Conservation (phyloP, 2,113 vertebrate species). For the Dasypus novemcinctus region DNA sequence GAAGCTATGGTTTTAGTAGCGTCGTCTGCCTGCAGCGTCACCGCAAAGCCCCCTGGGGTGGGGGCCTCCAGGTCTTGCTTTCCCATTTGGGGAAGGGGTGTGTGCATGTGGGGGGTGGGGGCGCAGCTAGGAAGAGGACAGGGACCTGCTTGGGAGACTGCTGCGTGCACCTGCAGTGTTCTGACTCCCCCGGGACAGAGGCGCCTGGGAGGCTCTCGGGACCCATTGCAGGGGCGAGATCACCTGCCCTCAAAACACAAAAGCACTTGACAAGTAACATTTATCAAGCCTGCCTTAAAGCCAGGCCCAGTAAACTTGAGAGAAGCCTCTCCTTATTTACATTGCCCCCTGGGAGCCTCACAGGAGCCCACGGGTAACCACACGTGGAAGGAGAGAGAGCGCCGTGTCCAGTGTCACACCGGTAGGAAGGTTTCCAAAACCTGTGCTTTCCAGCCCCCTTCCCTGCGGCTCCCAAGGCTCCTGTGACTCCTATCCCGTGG, state of each 20-base stretch:
- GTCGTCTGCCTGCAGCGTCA: not conserved
- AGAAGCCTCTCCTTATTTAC: not conserved
- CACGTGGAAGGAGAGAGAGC: not conserved
- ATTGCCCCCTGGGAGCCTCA: not conserved
- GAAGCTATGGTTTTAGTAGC: not conserved
- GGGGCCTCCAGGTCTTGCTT: not conserved
- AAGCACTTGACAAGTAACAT: not conserved
- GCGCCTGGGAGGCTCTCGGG: no score
- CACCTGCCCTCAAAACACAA: not conserved
- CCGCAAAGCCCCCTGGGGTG: not conserved
- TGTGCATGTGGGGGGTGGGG: not conserved
- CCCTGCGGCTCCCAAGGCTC: not conserved
- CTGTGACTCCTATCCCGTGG: not conserved
- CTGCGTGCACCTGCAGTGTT: not conserved
- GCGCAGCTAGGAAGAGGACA: not conserved
- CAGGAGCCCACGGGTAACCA: not conserved
- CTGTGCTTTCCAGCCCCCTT: not conserved
- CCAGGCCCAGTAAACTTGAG: not conserved
- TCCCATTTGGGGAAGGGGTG: not conserved
- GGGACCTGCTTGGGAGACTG: not conserved
- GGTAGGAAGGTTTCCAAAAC: not conserved
- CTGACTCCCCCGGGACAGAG: not conserved
- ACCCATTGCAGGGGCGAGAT: rapidly evolving
- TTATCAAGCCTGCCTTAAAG: not conserved
- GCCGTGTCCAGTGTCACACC: not conserved